A percentile compares a stretch with the other conserved stretches of the same genome.
Conservation (phyloP, 2,888 invertebrate species). For the Drosophila cracens region DNA sequence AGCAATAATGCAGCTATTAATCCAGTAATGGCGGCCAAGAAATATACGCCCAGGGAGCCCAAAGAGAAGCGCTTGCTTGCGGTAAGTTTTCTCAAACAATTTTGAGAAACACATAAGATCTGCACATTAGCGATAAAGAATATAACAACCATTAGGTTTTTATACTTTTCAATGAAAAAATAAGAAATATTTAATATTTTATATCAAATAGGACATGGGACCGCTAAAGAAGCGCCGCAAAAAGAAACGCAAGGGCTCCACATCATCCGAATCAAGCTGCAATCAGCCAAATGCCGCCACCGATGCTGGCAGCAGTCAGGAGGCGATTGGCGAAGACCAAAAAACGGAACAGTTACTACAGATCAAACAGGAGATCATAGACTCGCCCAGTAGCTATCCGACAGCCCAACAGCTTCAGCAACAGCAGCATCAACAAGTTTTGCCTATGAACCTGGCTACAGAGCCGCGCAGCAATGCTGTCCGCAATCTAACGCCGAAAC, state of each 20-base stretch:
- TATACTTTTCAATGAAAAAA: neutral
- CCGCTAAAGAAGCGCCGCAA: conserved; percentile 84
- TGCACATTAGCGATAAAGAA: neutral
- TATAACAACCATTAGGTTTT: neutral
- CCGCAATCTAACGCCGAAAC: conserved; percentile 82
- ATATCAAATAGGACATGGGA: conserved; percentile 78
- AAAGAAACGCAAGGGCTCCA: conserved; percentile 84
- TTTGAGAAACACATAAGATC: neutral
- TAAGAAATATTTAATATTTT: neutral
- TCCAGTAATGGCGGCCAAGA: conserved; percentile 85
- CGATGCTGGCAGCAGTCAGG: conserved; percentile 71
- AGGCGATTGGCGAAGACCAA: conserved; percentile 61
- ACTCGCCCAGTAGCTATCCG: conserved; percentile 74
- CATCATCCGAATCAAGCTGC: conserved; percentile 84
- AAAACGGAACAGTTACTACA: conserved; percentile 65
- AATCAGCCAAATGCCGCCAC: conserved; percentile 65
- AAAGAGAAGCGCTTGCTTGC: conserved; percentile 86
- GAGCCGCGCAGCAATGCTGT: conserved; percentile 73
- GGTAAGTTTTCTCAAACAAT: conserved; percentile 61
- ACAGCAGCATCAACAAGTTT: conserved; percentile 75
- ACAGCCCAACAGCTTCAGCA: conserved; percentile 42
- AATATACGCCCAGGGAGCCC: conserved; percentile 89
- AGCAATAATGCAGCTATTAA: conserved; percentile 68
- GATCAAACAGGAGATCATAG: conserved; percentile 83
- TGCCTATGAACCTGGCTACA: conserved; percentile 84